Evolutionary conservation across 2,113 vertebrate genomes (phyloP).

Genomic region (Eleginops maclovinus): DNA sequence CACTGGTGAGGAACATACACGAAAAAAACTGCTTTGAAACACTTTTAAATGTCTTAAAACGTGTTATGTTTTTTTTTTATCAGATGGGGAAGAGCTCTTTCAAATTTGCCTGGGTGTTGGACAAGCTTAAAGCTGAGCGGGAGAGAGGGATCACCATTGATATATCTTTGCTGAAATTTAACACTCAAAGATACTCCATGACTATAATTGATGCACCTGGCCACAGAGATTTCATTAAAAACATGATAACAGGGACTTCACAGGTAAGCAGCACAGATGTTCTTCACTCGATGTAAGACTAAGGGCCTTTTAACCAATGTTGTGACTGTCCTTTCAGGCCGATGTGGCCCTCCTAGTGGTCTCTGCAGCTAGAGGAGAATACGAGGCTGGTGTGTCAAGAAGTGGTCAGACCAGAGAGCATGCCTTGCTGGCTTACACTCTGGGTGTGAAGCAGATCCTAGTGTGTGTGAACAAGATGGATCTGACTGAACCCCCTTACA

Average conservation of each 20-base stretch:
- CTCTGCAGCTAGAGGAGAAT: conserved; percentile 84
- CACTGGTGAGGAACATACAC: conserved; percentile 66
- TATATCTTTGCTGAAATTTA: conserved; percentile 85
- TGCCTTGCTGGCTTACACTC: conserved; percentile 82
- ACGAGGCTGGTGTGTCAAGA: conserved; percentile 84
- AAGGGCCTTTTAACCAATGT: accelerated
- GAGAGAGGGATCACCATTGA: conserved; percentile 88
- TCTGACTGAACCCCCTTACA: conserved; percentile 83
- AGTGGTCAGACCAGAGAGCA: conserved; percentile 86
- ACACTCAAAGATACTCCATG: conserved; percentile 83
- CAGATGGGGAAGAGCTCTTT: conserved; percentile 88
- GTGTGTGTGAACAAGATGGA: conserved; percentile 90
- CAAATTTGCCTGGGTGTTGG: conserved; percentile 88
- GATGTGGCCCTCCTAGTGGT: conserved; percentile 84
- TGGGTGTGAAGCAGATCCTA: conserved; percentile 87
- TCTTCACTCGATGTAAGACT: accelerated
- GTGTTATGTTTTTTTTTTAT: background rate
- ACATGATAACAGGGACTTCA: conserved; percentile 89
- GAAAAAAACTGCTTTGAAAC: accelerated
- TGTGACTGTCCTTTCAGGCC: conserved; percentile 68
- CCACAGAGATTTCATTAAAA: conserved; percentile 88
- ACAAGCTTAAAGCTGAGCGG: conserved; percentile 86
- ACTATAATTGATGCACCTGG: conserved; percentile 88
- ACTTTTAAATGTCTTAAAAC: background rate
- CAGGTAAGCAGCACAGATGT: conserved; percentile 68